Base-by-base conservation (phyloP, 2,888 invertebrate species). In the Aromia moschata region DNA sequence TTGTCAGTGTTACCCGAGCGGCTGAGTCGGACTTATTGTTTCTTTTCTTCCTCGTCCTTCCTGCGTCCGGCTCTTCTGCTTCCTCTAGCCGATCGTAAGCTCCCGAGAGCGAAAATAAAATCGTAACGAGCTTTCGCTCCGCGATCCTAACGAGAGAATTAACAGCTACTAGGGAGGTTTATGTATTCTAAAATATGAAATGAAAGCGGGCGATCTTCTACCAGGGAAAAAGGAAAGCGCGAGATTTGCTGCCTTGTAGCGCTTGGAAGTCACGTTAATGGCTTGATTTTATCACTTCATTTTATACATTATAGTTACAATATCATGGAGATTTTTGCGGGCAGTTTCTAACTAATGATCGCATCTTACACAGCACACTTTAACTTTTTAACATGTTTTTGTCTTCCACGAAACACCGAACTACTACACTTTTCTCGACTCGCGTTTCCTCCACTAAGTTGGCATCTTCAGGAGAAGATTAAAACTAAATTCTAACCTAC, bases 181-280 rank as follows among this genome's bases (percentile, higher is more conserved):
- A 38, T 20, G n/a, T n/a, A n/a, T n/a, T 37, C 18, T 49, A 49
- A 49, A 38, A 49, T 37, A 49, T 49, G 49, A 38, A 49, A 33
- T 31, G 31, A 12, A 33, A 36, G 18, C 33, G 37, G 20, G 17
- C 37, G 31, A 14, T 10, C 31, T 17, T n/a, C n/a, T n/a, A n/a
- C n/a, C n/a, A n/a, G n/a, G n/a, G 25, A 38, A 11, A 49, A 37
- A 15, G 31, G 20, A 37, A 37, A 37, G 37, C 17, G 18, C 20
- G 18, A 16, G 10, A 25, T 18, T 37, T 20, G 18, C 10, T n/a
- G 9, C n/a, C 7, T 7, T 25, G 37, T 11, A 38, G 36, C n/a
- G 17, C 16, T 12, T 1, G 12, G 25, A 37, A 20, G 14, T 15
- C 12, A 36, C 31, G 17, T 31, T 37, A 49, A 37, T 20, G 11